Conservation (phyloP, 2,113 vertebrate species). For the Colius striatus region DNA sequence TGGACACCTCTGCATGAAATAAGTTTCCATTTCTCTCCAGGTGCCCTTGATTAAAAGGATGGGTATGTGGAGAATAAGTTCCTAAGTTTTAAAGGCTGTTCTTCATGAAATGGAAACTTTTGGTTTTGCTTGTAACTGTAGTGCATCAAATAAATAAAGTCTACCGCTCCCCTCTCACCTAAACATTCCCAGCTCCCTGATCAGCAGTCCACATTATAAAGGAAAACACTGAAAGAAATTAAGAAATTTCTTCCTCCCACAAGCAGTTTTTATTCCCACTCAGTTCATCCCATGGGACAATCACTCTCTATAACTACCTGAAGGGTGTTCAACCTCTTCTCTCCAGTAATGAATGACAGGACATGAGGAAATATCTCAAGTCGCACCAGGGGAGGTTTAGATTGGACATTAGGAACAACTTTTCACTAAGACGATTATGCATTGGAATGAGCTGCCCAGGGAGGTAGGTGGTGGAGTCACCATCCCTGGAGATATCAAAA, state of each 20-base stretch:
- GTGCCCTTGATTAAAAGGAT: not conserved
- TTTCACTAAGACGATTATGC: too few species aligned
- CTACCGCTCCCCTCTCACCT: not conserved
- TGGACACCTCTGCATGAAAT: accelerated
- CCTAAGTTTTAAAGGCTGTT: not conserved
- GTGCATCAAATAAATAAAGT: not conserved
- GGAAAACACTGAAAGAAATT: not conserved
- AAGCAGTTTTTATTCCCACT: not conserved
- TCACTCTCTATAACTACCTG: too few species aligned
- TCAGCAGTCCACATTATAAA: not conserved
- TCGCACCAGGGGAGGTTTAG: too few species aligned
- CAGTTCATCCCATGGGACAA: not conserved
- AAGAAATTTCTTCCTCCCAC: not conserved
- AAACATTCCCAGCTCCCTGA: not conserved
- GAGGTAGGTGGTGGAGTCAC: too few species aligned
- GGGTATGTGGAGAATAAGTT: not conserved
- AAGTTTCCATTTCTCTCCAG: not conserved
- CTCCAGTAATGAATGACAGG: too few species aligned
- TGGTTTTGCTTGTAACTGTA: not conserved
- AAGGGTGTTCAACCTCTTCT: too few species aligned
- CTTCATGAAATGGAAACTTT: not conserved
- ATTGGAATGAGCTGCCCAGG: too few species aligned
- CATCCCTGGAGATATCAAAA: too few species aligned
- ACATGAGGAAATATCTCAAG: too few species aligned
- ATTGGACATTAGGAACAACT: too few species aligned